Percentiles rank a stretch among this genome's conserved stretches.
Evolutionary conservation across 2,888 invertebrate species (phyloP).

Genomic region (Caenorhabditis wallacei): DNA sequence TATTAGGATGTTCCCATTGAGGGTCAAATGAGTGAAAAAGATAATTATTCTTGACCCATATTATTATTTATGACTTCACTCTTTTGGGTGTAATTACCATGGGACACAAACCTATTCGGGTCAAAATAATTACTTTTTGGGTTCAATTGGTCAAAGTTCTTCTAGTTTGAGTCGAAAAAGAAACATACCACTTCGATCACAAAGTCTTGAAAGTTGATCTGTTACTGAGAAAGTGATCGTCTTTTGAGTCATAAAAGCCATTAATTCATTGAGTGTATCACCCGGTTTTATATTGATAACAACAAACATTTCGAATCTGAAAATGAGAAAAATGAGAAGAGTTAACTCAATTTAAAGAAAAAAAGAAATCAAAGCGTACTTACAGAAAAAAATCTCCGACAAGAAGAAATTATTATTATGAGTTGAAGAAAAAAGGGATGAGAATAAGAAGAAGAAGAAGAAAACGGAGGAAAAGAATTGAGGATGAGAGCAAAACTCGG

Average conservation of each 20-base stretch:
- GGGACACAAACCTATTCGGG: neutral
- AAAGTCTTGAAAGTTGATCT: conserved; percentile 47
- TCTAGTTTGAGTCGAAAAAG: neutral
- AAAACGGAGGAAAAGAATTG: neutral
- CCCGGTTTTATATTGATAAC: conserved; percentile 65
- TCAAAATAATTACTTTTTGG: conserved; percentile 8
- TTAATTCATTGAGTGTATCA: conserved; percentile 53
- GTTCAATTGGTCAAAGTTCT: neutral
- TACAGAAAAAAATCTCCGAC: neutral
- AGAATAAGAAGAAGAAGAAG: neutral
- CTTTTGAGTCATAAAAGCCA: conserved; percentile 64
- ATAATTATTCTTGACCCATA: conserved; percentile 31
- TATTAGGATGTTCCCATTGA: neutral
- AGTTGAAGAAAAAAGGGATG: neutral
- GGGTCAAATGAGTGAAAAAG: neutral
- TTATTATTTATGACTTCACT: conserved; percentile 14
- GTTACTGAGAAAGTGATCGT: conserved; percentile 64
- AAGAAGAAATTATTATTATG: conserved; percentile 20
- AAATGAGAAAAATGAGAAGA: neutral
- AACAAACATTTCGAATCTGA: conserved; percentile 55
- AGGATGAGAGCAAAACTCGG: conserved; percentile 23
- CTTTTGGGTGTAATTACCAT: conserved; percentile 4
- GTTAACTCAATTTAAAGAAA: neutral
- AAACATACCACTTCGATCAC: conserved; percentile 40
- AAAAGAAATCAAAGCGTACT: neutral